Percentiles rank a stretch among this genome's conserved stretches.
phyloP scores from a whole-genome alignment of 2,888 invertebrate genomes.

The Carpatolechia fugitivella region DNA sequence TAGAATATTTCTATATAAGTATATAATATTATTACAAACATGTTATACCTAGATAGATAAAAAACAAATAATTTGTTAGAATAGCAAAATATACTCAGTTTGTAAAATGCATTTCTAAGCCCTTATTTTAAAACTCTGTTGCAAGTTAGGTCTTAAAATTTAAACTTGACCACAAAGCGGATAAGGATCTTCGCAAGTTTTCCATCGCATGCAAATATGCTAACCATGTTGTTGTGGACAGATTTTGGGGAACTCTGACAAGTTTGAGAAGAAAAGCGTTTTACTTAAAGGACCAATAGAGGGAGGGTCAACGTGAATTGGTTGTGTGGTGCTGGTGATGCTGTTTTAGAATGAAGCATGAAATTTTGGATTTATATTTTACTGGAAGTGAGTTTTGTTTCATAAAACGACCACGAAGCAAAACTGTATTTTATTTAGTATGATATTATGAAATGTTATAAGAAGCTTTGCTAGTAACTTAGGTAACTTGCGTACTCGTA shows the following conservation, averaged over 20 bases:
- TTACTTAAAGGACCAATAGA: not conserved
- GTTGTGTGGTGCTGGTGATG: conserved; percentile 36
- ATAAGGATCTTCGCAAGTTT: conserved; percentile 48
- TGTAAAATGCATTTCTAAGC: not conserved
- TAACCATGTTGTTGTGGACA: conserved; percentile 52
- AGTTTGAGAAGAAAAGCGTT: conserved; percentile 5
- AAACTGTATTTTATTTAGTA: no score
- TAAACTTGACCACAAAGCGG: conserved; percentile 20
- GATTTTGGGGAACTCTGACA: conserved; percentile 26
- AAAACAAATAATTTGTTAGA: not conserved
- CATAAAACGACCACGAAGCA: no score
- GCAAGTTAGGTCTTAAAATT: not conserved
- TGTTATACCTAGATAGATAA: no score
- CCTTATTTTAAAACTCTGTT: not conserved
- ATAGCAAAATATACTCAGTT: not conserved
- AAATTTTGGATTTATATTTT: conserved; percentile 20
- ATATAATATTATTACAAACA: no score
- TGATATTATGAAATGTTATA: no score
- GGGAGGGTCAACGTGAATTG: conserved; percentile 34
- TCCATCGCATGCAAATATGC: conserved; percentile 45
- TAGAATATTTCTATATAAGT: no score
- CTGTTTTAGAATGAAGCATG: conserved; percentile 28
- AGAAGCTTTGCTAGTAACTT: no score
- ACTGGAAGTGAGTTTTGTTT: conserved; percentile 33
- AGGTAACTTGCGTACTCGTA: no score